phyloP scores from a whole-genome alignment of 2,113 vertebrate species.

The Pterocles burchelli region DNA sequence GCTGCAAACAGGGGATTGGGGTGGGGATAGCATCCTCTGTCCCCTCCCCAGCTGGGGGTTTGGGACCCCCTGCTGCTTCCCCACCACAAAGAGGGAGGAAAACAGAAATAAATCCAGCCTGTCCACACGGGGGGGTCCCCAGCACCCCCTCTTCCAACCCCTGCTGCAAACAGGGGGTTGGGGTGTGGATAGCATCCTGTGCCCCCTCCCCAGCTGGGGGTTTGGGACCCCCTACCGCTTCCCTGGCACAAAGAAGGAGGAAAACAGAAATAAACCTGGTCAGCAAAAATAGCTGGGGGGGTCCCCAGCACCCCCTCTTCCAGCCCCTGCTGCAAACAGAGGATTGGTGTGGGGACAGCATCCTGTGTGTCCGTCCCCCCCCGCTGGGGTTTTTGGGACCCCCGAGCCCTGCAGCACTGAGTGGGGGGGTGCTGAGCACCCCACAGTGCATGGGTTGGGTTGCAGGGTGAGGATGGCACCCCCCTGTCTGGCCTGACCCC shows the following conservation, averaged over 20 bases:
- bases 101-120: too few relatives aligned
- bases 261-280: neutral
- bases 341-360: neutral
- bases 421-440: neutral
- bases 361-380: too few relatives aligned
- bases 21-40: too few relatives aligned
- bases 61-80: too few relatives aligned
- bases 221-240: neutral
- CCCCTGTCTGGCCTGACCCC: fast-evolving
- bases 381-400: neutral
- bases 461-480: neutral
- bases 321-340: fast-evolving
- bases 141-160: neutral
- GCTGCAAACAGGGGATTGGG: too few relatives aligned
- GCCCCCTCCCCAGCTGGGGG: neutral
- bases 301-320: neutral
- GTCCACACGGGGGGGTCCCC: too few relatives aligned
- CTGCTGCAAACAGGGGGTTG: neutral
- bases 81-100: too few relatives aligned
- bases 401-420: fast-evolving
- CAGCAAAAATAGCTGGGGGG: too few relatives aligned
- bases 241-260: neutral
- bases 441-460: neutral
- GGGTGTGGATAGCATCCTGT: fast-evolving
- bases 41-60: too few relatives aligned